phyloP scores from a whole-genome alignment of 2,113 vertebrate species.

The human region GRCh38 chr12:98239501-98240000 shows the following conservation, averaged over 20 bases:
- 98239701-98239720: neutral
- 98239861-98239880: neutral
- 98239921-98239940: neutral
- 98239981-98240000: constrained; percentile 1
- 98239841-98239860: neutral
- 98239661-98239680: neutral
- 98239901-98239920: neutral
- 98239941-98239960: neutral
- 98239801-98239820: neutral
- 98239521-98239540: neutral
- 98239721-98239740: neutral
- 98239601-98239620: neutral
- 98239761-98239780: neutral
- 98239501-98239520: neutral
- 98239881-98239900: neutral
- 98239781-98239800: neutral
- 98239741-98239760: neutral
- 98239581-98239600: neutral
- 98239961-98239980: constrained; percentile 33
- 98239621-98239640: neutral
- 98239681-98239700: neutral
- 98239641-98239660: neutral
- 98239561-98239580: neutral
- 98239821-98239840: neutral
- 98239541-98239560: neutral